These are phyloP conservation scores for Drosophila maculinotata DNA, from an alignment of 2,888 invertebrate genomes.

Conservation along the genomic window DNA sequence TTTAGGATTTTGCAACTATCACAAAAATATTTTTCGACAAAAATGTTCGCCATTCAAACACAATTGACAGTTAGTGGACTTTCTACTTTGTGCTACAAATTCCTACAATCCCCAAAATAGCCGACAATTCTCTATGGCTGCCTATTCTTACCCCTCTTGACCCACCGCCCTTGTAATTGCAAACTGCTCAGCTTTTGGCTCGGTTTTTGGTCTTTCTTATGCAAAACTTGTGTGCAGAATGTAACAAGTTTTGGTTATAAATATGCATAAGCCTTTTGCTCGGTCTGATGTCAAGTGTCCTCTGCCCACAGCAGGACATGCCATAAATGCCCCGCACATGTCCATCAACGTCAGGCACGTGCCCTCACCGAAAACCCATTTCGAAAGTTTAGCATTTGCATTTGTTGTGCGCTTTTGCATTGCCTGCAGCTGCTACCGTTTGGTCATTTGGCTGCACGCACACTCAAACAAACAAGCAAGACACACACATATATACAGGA, in stretches of 20 bases:
- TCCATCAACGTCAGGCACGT: slow-evolving; percentile 61
- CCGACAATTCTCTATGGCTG: no score
- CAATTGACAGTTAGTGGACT: slow-evolving; percentile 43
- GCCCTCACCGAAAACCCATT: slow-evolving; percentile 10
- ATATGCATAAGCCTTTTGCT: slow-evolving; percentile 67
- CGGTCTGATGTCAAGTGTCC: slow-evolving; percentile 34
- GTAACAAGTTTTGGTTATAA: slow-evolving; percentile 64
- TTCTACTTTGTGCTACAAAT: slow-evolving; percentile 1
- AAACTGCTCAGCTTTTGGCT: slow-evolving; percentile 31
- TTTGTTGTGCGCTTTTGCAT: slow-evolving; percentile 31
- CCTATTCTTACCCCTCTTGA: not conserved
- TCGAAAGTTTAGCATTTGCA: slow-evolving; percentile 42
- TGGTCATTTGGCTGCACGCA: slow-evolving; percentile 51
- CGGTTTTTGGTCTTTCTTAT: slow-evolving; percentile 46
- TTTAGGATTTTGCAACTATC: slow-evolving; percentile 5
- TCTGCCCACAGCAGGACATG: slow-evolving; percentile 38
- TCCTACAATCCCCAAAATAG: not conserved
- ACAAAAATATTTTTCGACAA: not conserved
- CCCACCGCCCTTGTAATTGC: slow-evolving; percentile 25
- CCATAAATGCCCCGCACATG: slow-evolving; percentile 61
- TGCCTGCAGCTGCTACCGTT: slow-evolving; percentile 35
- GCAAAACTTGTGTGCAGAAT: slow-evolving; percentile 40
- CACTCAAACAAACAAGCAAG: slow-evolving; percentile 1
- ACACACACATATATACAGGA: slow-evolving; percentile 1
- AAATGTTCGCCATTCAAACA: slow-evolving; percentile 31